A percentile compares a stretch with the other conserved stretches of the same genome.
Evolutionary conservation across 2,113 vertebrate species (phyloP).

Genomic region (Saimiri boliviensis): DNA sequence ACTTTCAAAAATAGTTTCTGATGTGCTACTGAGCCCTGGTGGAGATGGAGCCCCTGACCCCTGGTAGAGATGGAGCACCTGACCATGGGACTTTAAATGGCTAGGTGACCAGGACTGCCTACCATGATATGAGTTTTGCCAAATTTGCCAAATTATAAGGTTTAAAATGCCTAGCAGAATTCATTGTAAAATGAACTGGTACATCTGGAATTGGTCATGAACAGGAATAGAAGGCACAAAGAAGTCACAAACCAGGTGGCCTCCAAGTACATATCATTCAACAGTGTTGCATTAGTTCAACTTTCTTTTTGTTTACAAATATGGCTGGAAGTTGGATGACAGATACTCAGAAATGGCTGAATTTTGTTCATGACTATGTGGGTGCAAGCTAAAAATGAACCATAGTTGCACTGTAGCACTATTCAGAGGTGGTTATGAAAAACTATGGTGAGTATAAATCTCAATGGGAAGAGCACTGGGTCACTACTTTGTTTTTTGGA

Average conservation of each 20-base stretch:
- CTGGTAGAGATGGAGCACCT: neutral
- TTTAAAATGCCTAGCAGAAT: neutral
- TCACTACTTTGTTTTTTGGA: neutral
- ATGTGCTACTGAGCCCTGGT: neutral
- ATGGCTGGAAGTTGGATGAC: neutral
- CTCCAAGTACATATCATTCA: neutral
- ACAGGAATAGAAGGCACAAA: neutral
- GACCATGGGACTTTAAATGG: neutral
- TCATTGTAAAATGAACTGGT: neutral
- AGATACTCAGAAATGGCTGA: neutral
- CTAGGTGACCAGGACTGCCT: neutral
- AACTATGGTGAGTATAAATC: neutral
- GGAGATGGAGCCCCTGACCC: neutral
- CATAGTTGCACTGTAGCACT: neutral
- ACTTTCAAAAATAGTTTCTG: neutral
- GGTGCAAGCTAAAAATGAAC: neutral
- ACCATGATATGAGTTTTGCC: neutral
- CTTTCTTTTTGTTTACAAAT: neutral
- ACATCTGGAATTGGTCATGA: neutral
- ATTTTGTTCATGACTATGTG: neutral
- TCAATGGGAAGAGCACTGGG: neutral
- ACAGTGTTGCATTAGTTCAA: neutral
- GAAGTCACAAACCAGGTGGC: neutral
- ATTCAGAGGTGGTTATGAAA: neutral
- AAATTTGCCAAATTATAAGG: neutral